Evolutionary conservation across 2,113 vertebrate species (phyloP), one percentile per base, ranked within the genome.

Genomic region (Hyperoodon ampullatus): DNA sequence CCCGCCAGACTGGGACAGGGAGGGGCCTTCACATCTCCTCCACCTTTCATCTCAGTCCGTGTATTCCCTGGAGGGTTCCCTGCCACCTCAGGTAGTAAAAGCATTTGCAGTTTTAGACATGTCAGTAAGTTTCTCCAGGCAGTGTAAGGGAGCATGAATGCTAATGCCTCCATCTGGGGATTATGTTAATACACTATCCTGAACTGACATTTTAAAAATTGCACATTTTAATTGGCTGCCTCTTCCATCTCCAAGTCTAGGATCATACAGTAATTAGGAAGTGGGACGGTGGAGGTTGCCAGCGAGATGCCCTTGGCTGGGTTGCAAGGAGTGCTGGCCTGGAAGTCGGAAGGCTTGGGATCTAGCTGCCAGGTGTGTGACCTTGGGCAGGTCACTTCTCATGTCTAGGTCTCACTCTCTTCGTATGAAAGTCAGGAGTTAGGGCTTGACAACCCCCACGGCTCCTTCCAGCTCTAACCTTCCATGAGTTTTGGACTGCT

Each of bases 141-240:
- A 80, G 72, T 30, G 39, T 39, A 68, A 88, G 71, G 88, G 92
- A 95, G 84, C 15, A 3, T 5, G 50, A 87, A 97, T 97, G 61
- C 93, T 97, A 97, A 98, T 96, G 80, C 70, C 24, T 87, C 63
- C 93, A 92, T 95, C 95, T 97, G 96, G 95, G 93, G 88, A 96
- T 92, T 97, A 93, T 85, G 74, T 85, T 95, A 97, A 96, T 95
- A 95, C 21, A 88, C 58, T 85, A 74, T 93, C 72, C 75, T 61
- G 66, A 95, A 92, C 0, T 95, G 96, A 95, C 97, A 97, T 96
- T 96, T 94, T 30, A 88, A 97, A 95, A 93, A 68, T 53, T 82
- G 87, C 78, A 19, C 50, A 78, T 90, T 97, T 96, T 97, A 97
- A 93, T 92, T 97, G 94, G 93, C 63, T 92, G 60, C 35, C 65